Evolutionary conservation across 2,113 vertebrate species (phyloP), one percentile per base, ranked within the genome.

Genomic region (Microcebus jonahi): DNA sequence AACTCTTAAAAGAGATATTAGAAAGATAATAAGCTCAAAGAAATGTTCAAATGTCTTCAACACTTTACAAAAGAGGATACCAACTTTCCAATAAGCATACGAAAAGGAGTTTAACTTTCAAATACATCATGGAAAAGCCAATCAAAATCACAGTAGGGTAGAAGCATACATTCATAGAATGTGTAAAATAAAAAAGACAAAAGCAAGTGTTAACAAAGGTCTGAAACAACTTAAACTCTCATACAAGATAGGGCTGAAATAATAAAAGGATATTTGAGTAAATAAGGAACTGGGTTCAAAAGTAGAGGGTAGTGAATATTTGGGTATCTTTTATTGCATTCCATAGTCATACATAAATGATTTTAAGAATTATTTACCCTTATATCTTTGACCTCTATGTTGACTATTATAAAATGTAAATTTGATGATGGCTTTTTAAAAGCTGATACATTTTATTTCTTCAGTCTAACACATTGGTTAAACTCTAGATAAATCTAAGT

Each of bases 1-100:
- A 81, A 75, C n/a, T 90, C 34, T 96, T 65, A 67, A 90, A 45
- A 71, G n/a, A 79, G 9, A 73, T 59, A 65, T 87, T 80, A 86
- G 59, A 86, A 87, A 82, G 34, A 79, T 48, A 92, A 71, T 50
- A 9, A 88, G 42, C 21, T 76, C 21, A 63, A 89, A 77, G 25
- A 65, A 53, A 61, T 42, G 23, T 80, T 50, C 18, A 21, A 79
- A 88, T 48, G 15, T 55, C 50, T 77, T 31, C 7, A 80, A 67
- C 3, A 55, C 27, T 79, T 86, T 73, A 57, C 20, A 70, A 83
- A 81, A 88, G 53, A 88, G 18, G 15, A 89, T 71, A 42, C 6
- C 36, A 57, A 18, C 42, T 94, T 77, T 88, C 17, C 8, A 65
- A 55, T 80, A 82, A 81, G 6, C 36, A 25, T 50, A 73, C 61